Conservation (phyloP, 2,797 vertebrate genomes). For the Artibeus jamaicensis region DNA sequence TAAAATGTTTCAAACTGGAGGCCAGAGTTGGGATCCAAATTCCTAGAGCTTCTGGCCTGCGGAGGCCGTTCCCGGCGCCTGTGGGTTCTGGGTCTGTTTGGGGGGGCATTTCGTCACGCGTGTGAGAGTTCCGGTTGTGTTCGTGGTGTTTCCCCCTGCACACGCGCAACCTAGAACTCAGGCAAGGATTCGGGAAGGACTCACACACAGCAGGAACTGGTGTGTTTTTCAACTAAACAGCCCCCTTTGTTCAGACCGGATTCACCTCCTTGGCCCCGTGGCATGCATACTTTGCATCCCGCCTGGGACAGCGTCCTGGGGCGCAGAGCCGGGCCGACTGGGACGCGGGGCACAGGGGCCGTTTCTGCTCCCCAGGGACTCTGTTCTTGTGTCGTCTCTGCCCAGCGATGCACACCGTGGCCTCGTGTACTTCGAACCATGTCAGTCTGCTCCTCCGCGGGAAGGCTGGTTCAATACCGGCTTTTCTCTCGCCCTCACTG, state of each 20-base stretch:
- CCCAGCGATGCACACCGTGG: rapidly evolving
- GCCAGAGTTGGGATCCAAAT: no score
- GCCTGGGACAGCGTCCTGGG: background rate
- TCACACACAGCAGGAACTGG: background rate
- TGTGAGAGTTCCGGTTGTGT: background rate
- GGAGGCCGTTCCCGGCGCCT: no score
- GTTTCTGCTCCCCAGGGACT: background rate
- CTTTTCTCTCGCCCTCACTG: no score
- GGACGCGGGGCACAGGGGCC: rapidly evolving
- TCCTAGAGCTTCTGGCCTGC: no score
- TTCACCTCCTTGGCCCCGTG: rapidly evolving
- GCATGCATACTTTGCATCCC: background rate
- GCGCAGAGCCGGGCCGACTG: background rate
- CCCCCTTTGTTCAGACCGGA: background rate
- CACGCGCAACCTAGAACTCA: background rate
- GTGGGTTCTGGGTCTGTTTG: no score
- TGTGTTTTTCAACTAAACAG: no score
- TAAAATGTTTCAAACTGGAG: background rate
- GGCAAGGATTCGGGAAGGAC: background rate
- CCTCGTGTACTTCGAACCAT: background rate
- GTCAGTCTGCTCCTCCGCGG: background rate
- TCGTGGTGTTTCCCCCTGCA: background rate
- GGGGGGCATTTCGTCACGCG: background rate
- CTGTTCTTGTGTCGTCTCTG: background rate
- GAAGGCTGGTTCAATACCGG: background rate